These are phyloP conservation scores for Sebastes steindachneri DNA, from an alignment of 2,797 vertebrate genomes.

Conservation along the genomic window DNA sequence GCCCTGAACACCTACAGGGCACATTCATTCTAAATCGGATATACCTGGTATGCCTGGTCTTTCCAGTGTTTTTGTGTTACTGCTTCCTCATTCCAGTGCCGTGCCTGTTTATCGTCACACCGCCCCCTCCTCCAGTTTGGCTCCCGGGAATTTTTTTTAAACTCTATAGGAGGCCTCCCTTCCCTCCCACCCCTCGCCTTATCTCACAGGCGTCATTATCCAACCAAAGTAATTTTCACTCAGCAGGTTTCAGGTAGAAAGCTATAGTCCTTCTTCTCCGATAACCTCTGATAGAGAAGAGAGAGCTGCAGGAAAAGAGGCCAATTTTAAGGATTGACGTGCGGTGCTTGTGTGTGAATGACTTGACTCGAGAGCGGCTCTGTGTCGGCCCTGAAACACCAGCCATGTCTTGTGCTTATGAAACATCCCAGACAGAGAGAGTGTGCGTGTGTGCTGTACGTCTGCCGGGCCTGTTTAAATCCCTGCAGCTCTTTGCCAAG, in stretches of 20 bases:
- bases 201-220: conserved; percentile 60
- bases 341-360: conserved; percentile 40
- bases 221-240: conserved; percentile 54
- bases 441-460: background rate
- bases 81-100: conserved; percentile 59
- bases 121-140: conserved; percentile 29
- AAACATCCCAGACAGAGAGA: conserved; percentile 63
- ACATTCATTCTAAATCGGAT: background rate
- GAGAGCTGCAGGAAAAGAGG: conserved; percentile 32
- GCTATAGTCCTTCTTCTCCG: conserved; percentile 32
- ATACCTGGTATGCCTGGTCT: conserved; percentile 10
- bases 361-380: conserved; percentile 53
- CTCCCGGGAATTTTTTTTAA: conserved; percentile 10
- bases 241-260: conserved; percentile 57
- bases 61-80: conserved; percentile 16
- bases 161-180: background rate
- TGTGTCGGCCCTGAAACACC: conserved; percentile 53
- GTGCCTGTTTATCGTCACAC: conserved; percentile 53
- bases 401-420: conserved; percentile 67
- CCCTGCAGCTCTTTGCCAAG: conserved; percentile 53
- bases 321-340: conserved; percentile 46
- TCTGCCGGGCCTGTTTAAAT: conserved; percentile 40
- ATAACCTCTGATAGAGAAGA: conserved; percentile 57
- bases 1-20: background rate
- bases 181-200: background rate